These are phyloP conservation scores for Phyllostomus discolor DNA, from an alignment of 2,113 vertebrate species.

Conservation along the genomic window DNA sequence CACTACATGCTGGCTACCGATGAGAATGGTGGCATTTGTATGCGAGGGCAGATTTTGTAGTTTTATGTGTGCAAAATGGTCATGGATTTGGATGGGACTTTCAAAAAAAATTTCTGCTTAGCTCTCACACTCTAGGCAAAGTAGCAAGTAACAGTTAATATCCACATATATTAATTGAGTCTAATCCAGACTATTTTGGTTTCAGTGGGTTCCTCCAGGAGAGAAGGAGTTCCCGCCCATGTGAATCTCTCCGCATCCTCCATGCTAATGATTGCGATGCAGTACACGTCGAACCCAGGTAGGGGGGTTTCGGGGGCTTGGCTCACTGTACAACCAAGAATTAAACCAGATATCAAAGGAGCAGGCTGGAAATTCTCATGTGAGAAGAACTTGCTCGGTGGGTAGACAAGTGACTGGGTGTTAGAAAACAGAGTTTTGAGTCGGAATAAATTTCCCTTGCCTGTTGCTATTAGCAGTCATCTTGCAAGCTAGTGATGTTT, in stretches of 20 bases:
- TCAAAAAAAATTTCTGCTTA: not conserved
- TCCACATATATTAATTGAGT: not conserved
- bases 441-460: constrained; percentile 9
- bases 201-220: constrained; percentile 96
- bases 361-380: not conserved
- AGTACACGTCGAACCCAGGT: constrained; percentile 99
- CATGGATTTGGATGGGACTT: not conserved
- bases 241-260: constrained; percentile 98
- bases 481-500: not conserved
- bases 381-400: not conserved
- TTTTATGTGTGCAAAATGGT: constrained; percentile 11
- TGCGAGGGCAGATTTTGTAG: not conserved
- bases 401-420: not conserved
- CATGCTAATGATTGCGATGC: constrained; percentile 99
- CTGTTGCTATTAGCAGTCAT: not conserved
- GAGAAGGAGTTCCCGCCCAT: constrained; percentile 95
- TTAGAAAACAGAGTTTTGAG: not conserved
- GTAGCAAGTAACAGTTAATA: not conserved
- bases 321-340: not conserved
- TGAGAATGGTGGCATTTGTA: not conserved
- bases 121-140: constrained; percentile 4
- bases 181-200: constrained; percentile 58
- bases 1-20: not conserved
- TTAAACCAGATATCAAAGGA: not conserved
- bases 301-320: not conserved